A percentile compares a stretch with the other conserved stretches of the same genome.
phyloP scores from a whole-genome alignment of 2,888 invertebrate genomes.

The Nineta flava region DNA sequence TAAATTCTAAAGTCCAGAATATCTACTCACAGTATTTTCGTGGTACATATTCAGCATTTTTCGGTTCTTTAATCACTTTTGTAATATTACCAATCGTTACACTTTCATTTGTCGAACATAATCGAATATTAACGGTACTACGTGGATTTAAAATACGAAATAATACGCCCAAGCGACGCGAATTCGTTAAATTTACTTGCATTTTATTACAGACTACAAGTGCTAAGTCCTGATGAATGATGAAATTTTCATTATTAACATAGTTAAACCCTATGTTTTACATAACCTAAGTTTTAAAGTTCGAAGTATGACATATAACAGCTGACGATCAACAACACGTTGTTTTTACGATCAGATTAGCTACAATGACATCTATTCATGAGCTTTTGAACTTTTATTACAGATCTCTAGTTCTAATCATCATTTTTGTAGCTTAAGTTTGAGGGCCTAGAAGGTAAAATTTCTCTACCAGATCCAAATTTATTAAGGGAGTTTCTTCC shows the following conservation, averaged over 20 bases:
- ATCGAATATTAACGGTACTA: slow-evolving; percentile 21
- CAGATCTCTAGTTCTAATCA: too few relatives aligned
- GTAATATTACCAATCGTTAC: slow-evolving; percentile 62
- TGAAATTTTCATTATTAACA: too few relatives aligned
- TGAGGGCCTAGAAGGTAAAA: too few relatives aligned
- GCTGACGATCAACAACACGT: not conserved
- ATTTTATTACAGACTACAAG: not conserved
- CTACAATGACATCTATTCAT: too few relatives aligned
- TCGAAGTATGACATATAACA: slow-evolving; percentile 5
- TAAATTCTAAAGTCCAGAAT: too few relatives aligned
- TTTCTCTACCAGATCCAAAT: too few relatives aligned
- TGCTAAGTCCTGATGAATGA: too few relatives aligned
- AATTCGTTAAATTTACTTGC: slow-evolving; percentile 1
- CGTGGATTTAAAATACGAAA: not conserved
- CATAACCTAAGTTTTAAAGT: not conserved
- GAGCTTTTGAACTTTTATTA: too few relatives aligned
- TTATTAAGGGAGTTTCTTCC: too few relatives aligned
- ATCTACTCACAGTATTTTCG: slow-evolving; percentile 52
- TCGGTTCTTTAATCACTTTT: slow-evolving; percentile 43
- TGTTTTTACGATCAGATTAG: too few relatives aligned
- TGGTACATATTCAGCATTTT: slow-evolving; percentile 71
- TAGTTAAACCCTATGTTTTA: not conserved
- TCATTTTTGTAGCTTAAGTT: too few relatives aligned
- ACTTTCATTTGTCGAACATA: slow-evolving; percentile 33
- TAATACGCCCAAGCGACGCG: slow-evolving; percentile 2